Percentiles rank a stretch among this genome's conserved stretches.
Evolutionary conservation across 2,797 vertebrate species (phyloP).

Genomic region (Philypnodon macrostomus): DNA sequence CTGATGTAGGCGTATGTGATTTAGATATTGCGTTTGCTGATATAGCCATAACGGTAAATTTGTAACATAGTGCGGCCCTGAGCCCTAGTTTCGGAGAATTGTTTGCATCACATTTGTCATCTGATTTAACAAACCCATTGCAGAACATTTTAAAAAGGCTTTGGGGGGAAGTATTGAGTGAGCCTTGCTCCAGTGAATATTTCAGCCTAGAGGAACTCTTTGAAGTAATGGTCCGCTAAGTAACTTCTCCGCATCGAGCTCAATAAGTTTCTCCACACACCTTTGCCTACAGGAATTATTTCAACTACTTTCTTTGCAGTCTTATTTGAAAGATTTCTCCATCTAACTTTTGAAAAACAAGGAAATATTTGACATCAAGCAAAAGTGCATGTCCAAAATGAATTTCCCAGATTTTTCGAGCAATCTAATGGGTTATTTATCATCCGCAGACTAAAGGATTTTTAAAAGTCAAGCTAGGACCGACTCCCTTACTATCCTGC

Average conservation of each 20-base stretch:
- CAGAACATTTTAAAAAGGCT: conserved; percentile 60
- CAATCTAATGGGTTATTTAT: conserved; percentile 83
- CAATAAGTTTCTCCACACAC: conserved; percentile 67
- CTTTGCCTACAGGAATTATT: conserved; percentile 66
- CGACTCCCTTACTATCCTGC: conserved; percentile 70
- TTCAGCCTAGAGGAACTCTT: conserved; percentile 72
- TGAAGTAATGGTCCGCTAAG: conserved; percentile 74
- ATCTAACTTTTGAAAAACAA: conserved; percentile 31
- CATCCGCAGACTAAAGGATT: conserved; percentile 85
- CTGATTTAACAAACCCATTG: conserved; percentile 61
- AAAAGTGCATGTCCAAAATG: conserved; percentile 10
- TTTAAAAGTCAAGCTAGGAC: conserved; percentile 84
- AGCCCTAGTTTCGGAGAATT: conserved; percentile 4
- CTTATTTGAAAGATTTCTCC: conserved; percentile 37
- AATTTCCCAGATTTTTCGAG: conserved; percentile 66
- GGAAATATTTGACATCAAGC: conserved; percentile 38
- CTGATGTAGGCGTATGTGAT: too few relatives aligned
- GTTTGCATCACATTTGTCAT: conserved; percentile 38
- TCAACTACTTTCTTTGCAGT: conserved; percentile 25
- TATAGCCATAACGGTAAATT: too few relatives aligned
- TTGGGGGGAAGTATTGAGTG: conserved; percentile 54
- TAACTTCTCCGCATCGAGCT: conserved; percentile 71
- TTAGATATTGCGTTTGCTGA: too few relatives aligned
- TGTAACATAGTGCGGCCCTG: too few relatives aligned
- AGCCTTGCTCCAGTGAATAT: conserved; percentile 64